Percentiles rank a stretch among this genome's conserved stretches.
Conservation (phyloP, 30 jellyfish, hydroid and myxozoan species). For the Nemopilema nomurai region DNA sequence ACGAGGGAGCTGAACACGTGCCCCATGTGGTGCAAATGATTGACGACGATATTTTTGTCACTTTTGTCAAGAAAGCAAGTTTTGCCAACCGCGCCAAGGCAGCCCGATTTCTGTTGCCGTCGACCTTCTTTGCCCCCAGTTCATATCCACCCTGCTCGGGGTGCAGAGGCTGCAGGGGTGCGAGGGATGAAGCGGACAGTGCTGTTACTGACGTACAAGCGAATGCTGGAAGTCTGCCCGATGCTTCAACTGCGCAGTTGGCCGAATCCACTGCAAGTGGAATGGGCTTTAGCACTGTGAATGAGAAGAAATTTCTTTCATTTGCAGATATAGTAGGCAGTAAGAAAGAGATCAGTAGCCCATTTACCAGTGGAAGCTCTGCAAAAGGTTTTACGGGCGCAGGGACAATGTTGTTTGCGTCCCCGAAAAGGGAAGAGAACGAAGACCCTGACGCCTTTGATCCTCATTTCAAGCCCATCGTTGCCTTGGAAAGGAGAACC, state of each 20-base stretch:
- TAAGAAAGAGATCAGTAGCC: neutral
- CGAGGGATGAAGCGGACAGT: neutral
- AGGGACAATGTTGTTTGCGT: constrained; percentile 46
- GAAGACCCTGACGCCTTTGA: constrained; percentile 49
- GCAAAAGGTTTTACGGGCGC: constrained; percentile 40
- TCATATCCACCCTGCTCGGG: constrained; percentile 62
- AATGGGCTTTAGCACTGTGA: neutral
- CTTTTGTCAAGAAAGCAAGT: constrained; percentile 75
- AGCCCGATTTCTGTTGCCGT: constrained; percentile 74
- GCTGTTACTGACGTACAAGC: too few relatives aligned
- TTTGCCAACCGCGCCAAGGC: constrained; percentile 81
- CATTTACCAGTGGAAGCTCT: neutral
- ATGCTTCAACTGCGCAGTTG: too few relatives aligned
- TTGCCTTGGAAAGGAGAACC: constrained; percentile 43
- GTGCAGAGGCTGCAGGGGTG: constrained; percentile 48
- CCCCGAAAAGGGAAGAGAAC: constrained; percentile 5
- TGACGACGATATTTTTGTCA: constrained; percentile 73
- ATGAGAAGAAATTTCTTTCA: constrained; percentile 1
- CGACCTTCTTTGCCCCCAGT: constrained; percentile 65
- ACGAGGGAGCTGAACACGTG: constrained; percentile 31
- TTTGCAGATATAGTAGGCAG: constrained; percentile 47
- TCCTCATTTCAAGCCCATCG: constrained; percentile 61
- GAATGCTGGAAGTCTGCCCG: too few relatives aligned
- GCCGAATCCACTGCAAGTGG: neutral
- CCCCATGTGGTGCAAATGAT: constrained; percentile 75